These are phyloP conservation scores for Gallinago paraguaiae DNA, from an alignment of 2,113 vertebrate genomes.

Conservation along the genomic window DNA sequence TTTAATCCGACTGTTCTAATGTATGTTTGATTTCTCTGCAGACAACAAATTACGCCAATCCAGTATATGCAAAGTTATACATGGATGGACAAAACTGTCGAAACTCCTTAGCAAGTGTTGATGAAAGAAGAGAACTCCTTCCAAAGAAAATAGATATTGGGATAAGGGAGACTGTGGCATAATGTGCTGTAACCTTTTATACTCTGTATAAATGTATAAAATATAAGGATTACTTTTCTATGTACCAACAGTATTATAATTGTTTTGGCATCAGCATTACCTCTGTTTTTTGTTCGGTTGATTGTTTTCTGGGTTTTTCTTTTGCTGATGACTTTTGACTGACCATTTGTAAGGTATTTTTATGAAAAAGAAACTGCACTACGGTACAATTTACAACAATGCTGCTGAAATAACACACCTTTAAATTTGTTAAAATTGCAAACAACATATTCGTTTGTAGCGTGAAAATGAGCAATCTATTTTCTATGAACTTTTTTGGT, in stretches of 20 bases:
- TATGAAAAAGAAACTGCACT: conserved; percentile 88
- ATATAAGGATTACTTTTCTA: conserved; percentile 94
- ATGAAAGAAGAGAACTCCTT: conserved; percentile 99
- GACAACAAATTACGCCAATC: conserved; percentile 97
- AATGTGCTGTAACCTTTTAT: conserved; percentile 93
- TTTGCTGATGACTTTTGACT: conserved; percentile 87
- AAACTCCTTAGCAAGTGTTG: conserved; percentile 95
- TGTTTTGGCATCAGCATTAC: conserved; percentile 92
- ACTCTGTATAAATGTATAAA: conserved; percentile 97
- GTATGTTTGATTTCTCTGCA: conserved; percentile 64
- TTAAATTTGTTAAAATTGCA: conserved; percentile 82
- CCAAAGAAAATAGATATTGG: conserved; percentile 99
- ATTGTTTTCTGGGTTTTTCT: conserved; percentile 79
- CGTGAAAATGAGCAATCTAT: conserved; percentile 82
- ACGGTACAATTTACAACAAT: conserved; percentile 88
- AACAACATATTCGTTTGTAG: conserved; percentile 78
- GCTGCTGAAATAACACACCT: conserved; percentile 89
- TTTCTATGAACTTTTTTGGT: conserved; percentile 83
- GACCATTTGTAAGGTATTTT: conserved; percentile 89
- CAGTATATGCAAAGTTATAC: conserved; percentile 97
- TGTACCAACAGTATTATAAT: conserved; percentile 91
- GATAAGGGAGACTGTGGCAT: conserved; percentile 99
- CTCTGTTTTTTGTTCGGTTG: conserved; percentile 78
- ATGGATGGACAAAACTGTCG: conserved; percentile 95
- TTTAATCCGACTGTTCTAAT: neutral